Base-by-base conservation (phyloP, 2,113 vertebrate genomes). In the Excalfactoria chinensis region DNA sequence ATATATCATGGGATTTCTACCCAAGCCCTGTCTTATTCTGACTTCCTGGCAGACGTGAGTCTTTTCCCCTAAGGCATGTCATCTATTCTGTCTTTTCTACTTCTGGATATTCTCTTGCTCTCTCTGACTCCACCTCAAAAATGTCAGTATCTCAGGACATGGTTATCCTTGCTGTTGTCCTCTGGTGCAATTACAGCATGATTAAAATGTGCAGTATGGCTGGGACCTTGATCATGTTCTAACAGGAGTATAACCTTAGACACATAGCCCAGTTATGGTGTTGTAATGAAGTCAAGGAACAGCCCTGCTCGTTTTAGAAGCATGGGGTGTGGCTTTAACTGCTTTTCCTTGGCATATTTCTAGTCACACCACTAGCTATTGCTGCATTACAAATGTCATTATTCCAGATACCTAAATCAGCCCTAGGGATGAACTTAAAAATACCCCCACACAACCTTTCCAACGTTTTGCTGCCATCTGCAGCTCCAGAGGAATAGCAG, bases 171-270 rank as follows among this genome's bases (percentile, higher is more conserved):
- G 9, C 71, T 55, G 81, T 73, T 94, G 93, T 96, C 93, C 86
- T 89, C 59, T 92, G 82, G 18, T 96, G 71, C 67, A 89, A 59
- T 93, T 94, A 95, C 92, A 70, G 74, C 70, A 92, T 2, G 59
- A 96, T 83, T 95, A 87, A 95, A 95, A 90, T 89, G 93, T 89
- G 90, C 68, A 73, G 84, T 63, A 55, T 83, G 70, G 49, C 92
- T 94, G 81, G 70, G 84, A 90, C 95, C 92, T 94, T 79, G 86
- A 76, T 96, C 95, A 17, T 95, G 95, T 96, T 96, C 63, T 94
- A 92, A 90, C 88, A 95, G 30, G 93, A 93, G 34, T 8, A n/a
- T 12, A 81, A 59, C 89, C 67, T 71, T 67, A 82, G 88, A 88
- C 76, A 46, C 6, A 66, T 2, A 80, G 77, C 83, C 17, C 26